A percentile compares a stretch with the other conserved stretches of the same genome.
Evolutionary conservation across 2,797 vertebrate genomes (phyloP).

Genomic region (Crenichthys baileyi): DNA sequence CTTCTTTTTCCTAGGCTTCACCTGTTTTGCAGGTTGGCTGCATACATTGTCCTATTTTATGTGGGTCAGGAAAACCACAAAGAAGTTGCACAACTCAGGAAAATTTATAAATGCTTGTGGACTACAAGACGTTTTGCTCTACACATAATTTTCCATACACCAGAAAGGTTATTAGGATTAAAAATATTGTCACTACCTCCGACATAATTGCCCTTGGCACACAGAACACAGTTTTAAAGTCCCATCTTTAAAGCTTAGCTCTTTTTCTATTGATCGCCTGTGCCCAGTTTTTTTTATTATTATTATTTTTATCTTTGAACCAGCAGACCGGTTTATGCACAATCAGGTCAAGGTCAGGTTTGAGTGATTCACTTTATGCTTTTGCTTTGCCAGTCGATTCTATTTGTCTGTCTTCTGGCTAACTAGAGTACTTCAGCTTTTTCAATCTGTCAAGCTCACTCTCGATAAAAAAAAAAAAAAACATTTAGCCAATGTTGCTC

Average conservation of each 20-base stretch:
- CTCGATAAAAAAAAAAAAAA: conserved; percentile 41
- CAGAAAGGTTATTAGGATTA: conserved; percentile 14
- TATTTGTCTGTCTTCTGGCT: conserved; percentile 72
- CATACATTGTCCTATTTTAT: conserved; percentile 77
- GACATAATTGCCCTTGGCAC: neutral
- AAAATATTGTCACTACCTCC: conserved; percentile 1
- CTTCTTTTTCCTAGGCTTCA: conserved; percentile 67
- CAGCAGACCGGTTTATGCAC: conserved; percentile 58
- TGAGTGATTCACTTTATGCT: conserved; percentile 71
- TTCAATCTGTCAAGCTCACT: conserved; percentile 68
- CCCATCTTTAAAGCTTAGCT: conserved; percentile 47
- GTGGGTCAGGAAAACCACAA: conserved; percentile 58
- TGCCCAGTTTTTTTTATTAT: conserved; percentile 27
- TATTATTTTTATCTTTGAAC: conserved; percentile 56
- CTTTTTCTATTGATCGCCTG: conserved; percentile 67
- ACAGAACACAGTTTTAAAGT: conserved; percentile 43
- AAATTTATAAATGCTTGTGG: conserved; percentile 19
- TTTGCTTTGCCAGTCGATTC: conserved; percentile 56
- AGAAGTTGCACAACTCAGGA: conserved; percentile 46
- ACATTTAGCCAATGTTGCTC: conserved; percentile 74
- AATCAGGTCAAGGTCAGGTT: conserved; percentile 79
- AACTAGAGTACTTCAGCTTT: conserved; percentile 70
- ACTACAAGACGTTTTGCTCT: conserved; percentile 5
- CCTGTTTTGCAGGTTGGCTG: conserved; percentile 68
- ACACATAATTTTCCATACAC: conserved; percentile 11